phyloP scores from a whole-genome alignment of 2,888 invertebrate species.

The Cerastis leucographa region DNA sequence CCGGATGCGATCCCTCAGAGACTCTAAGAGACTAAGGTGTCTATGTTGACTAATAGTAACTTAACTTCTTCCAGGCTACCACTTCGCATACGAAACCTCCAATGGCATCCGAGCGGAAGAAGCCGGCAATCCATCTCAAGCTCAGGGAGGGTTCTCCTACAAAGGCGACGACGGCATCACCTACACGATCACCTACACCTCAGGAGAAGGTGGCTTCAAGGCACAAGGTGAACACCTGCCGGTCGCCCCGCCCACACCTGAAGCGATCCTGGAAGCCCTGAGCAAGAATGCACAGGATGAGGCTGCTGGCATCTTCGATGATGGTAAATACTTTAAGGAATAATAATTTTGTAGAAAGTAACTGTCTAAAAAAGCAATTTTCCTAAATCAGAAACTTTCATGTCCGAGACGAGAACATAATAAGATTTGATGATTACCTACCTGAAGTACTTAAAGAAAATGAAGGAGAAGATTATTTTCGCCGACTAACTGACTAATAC shows the following conservation, averaged over 20 bases:
- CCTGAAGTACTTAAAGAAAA: neutral
- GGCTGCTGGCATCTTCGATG: slow-evolving; percentile 89
- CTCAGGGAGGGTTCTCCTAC: slow-evolving; percentile 90
- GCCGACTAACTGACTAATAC: neutral
- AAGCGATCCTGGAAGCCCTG: slow-evolving; percentile 88
- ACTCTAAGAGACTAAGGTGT: neutral
- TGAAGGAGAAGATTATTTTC: neutral
- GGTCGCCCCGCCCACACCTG: slow-evolving; percentile 90
- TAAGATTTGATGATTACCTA: neutral
- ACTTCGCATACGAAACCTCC: slow-evolving; percentile 84
- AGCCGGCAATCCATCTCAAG: slow-evolving; percentile 75
- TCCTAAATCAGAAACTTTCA: neutral
- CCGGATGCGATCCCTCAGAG: too few relatives aligned
- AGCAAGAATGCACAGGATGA: slow-evolving; percentile 89
- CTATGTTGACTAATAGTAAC: neutral
- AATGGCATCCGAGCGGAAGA: slow-evolving; percentile 86
- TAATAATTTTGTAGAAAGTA: neutral
- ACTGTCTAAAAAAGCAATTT: neutral
- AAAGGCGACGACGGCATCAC: slow-evolving; percentile 90
- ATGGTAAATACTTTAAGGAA: slow-evolving; percentile 77
- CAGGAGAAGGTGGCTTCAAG: slow-evolving; percentile 90
- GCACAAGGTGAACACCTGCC: slow-evolving; percentile 90
- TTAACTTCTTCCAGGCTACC: slow-evolving; percentile 75
- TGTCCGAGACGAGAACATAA: neutral
- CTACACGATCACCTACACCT: slow-evolving; percentile 88